Conservation (phyloP, 2,888 invertebrate species). For the Dicyrtoma fusca region DNA sequence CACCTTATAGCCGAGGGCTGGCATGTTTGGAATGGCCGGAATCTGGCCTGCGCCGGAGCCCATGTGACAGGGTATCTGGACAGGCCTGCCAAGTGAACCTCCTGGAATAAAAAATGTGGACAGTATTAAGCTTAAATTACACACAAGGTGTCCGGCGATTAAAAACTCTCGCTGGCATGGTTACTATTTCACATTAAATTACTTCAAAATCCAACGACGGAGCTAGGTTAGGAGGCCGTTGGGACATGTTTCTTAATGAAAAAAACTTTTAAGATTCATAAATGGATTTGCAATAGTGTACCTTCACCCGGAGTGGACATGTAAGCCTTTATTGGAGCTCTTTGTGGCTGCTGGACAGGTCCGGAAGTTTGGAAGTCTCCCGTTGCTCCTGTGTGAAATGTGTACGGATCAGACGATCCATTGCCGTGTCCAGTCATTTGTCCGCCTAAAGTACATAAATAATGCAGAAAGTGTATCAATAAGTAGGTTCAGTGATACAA, state of each 20-base stretch:
- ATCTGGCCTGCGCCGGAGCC: slow-evolving; percentile 16
- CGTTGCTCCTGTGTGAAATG: no score
- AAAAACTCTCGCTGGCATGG: background rate
- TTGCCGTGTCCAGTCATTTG: no score
- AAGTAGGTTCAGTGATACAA: no score
- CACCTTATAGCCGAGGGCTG: slow-evolving; percentile 25
- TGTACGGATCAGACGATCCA: no score
- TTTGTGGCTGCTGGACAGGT: background rate
- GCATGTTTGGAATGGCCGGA: slow-evolving; percentile 21
- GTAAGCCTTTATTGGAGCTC: slow-evolving; percentile 26
- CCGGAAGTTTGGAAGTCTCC: no score
- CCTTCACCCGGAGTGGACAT: slow-evolving; percentile 27
- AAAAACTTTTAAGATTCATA: no score
- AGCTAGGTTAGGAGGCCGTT: no score
- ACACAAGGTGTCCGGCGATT: background rate
- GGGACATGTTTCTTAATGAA: no score
- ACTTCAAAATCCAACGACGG: background rate
- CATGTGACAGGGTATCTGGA: slow-evolving; percentile 34
- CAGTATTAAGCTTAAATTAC: background rate
- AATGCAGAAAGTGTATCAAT: no score
- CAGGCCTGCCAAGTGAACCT: slow-evolving; percentile 3
- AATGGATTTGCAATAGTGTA: no score
- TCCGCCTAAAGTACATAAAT: no score
- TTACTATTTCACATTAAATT: background rate
- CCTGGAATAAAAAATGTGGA: background rate